These are phyloP conservation scores for Cyprinus carpio DNA, from an alignment of 2,113 vertebrate genomes.

Conservation along the genomic window DNA sequence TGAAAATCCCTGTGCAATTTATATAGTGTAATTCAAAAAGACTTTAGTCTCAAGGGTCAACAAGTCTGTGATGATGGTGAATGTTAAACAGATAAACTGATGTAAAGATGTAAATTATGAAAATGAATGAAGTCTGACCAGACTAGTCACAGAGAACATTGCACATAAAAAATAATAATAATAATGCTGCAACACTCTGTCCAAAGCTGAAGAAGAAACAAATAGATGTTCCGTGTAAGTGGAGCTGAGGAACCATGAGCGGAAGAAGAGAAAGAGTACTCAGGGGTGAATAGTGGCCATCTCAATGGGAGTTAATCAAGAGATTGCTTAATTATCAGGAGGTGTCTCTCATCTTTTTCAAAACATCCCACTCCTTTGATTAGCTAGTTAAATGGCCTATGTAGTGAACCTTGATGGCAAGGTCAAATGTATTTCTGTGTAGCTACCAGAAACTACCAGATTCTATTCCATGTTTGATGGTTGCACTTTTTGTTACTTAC, in stretches of 20 bases:
- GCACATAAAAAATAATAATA: too few species aligned
- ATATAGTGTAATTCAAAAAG: too few species aligned
- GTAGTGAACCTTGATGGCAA: constrained; percentile 54
- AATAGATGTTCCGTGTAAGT: not conserved
- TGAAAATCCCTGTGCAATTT: too few species aligned
- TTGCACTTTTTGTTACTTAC: not conserved
- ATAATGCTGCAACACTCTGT: not conserved
- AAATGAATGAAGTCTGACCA: too few species aligned
- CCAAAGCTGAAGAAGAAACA: not conserved
- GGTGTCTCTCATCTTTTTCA: constrained; percentile 54
- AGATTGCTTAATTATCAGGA: constrained; percentile 58
- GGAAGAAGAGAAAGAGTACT: not conserved
- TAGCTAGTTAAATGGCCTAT: constrained; percentile 54
- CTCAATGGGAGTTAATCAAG: constrained; percentile 62
- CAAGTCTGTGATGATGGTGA: too few species aligned
- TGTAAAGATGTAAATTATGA: too few species aligned
- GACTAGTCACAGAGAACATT: too few species aligned
- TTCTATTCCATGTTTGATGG: too few species aligned
- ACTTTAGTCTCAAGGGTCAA: too few species aligned
- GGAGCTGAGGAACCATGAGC: not conserved
- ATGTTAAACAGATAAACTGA: too few species aligned
- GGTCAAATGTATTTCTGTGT: constrained; percentile 58
- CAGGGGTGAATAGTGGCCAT: constrained; percentile 28
- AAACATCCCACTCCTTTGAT: constrained; percentile 55
- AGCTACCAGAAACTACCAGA: constrained; percentile 29